Percentiles rank a stretch among this genome's conserved stretches.
phyloP scores from a whole-genome alignment of 1,140 invertebrate species.

The Himalopsyche phryganea region DNA sequence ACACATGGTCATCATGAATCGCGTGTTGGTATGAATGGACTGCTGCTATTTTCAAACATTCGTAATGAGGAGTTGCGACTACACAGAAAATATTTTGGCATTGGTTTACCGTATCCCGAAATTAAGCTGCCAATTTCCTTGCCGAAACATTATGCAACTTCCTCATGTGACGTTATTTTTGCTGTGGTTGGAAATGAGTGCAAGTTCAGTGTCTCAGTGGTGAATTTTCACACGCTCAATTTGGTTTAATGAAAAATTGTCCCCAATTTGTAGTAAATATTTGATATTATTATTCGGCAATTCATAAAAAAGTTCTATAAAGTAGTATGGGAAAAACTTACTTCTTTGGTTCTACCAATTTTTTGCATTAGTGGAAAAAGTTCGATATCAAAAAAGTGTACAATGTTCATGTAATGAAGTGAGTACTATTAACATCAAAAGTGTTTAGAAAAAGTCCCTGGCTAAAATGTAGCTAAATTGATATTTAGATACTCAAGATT shows the following conservation, averaged over 20 bases:
- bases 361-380: no score
- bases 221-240: constrained; percentile 8
- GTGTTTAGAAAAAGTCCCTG: no score
- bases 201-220: neutral
- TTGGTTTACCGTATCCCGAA: constrained; percentile 6
- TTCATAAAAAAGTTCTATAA: no score
- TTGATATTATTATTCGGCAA: no score
- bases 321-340: no score
- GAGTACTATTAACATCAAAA: no score
- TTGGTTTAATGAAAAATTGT: neutral
- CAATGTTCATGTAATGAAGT: no score
- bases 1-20: neutral
- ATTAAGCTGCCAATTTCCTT: constrained; percentile 12
- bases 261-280: no score
- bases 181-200: neutral
- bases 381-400: no score
- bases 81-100: constrained; percentile 7
- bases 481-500: no score
- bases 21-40: neutral
- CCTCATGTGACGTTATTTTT: constrained; percentile 11
- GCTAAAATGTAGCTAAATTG: no score
- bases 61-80: neutral
- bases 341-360: no score
- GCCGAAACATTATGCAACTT: constrained; percentile 15
- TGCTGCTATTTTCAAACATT: neutral